These are phyloP conservation scores for Myiothlypis chrysogaster DNA, from an alignment of 2,797 vertebrate species.

Conservation along the genomic window DNA sequence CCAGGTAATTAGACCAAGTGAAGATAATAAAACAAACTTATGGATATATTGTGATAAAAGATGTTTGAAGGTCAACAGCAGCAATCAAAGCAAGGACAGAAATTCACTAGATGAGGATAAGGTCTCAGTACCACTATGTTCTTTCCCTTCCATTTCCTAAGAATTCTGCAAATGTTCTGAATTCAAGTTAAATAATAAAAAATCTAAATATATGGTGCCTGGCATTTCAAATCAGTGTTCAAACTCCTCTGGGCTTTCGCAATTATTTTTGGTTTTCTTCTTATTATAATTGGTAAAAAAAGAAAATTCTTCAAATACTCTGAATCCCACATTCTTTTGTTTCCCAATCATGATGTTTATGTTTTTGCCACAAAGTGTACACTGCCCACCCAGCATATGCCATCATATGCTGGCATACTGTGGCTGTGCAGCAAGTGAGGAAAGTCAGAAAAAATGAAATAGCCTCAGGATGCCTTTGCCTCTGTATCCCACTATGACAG, in stretches of 20 bases:
- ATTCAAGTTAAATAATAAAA: slow-evolving; percentile 12
- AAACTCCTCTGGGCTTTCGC: neutral
- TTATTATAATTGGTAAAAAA: neutral
- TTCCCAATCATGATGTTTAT: neutral
- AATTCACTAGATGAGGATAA: neutral
- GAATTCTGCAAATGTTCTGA: neutral
- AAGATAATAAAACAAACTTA: slow-evolving; percentile 72
- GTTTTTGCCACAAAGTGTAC: neutral
- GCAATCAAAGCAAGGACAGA: slow-evolving; percentile 26
- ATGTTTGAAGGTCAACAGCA: slow-evolving; percentile 67
- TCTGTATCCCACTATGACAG: neutral
- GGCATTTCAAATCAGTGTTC: neutral
- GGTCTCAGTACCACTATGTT: neutral
- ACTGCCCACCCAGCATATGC: neutral
- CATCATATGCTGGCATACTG: neutral
- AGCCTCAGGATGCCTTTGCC: neutral
- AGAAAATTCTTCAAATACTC: neutral
- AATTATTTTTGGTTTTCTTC: slow-evolving; percentile 31
- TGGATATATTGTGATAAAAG: slow-evolving; percentile 42
- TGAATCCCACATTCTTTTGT: neutral
- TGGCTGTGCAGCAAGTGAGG: neutral
- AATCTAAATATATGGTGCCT: neutral
- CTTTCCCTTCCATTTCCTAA: neutral
- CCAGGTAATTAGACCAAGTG: slow-evolving; percentile 72
- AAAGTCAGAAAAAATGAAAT: neutral